These are phyloP conservation scores for Macropus fuliginosus DNA, from an alignment of 2,797 vertebrate genomes.

Conservation along the genomic window DNA sequence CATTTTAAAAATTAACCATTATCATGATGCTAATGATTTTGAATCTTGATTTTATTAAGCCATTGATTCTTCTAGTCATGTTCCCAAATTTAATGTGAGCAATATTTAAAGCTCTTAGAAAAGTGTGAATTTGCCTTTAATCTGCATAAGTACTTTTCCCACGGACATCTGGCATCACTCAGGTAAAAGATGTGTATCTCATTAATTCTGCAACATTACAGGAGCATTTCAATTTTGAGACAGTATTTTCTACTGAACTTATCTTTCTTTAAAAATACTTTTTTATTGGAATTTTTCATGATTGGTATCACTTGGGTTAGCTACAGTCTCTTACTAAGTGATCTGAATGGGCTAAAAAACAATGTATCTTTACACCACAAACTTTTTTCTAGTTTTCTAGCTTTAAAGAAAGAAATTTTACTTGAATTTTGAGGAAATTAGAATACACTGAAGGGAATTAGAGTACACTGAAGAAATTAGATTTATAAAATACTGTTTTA, in stretches of 20 bases:
- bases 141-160: constrained; percentile 38
- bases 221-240: constrained; percentile 67
- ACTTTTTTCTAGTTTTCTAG: neutral
- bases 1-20: neutral
- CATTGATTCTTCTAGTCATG: neutral
- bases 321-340: constrained; percentile 27
- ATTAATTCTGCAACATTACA: constrained; percentile 60
- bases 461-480: neutral
- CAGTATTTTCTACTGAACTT: constrained; percentile 74
- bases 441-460: neutral
- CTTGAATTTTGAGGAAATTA: constrained; percentile 6
- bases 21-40: neutral
- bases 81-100: constrained; percentile 49
- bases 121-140: constrained; percentile 36
- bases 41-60: neutral
- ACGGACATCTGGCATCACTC: constrained; percentile 39
- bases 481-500: neutral
- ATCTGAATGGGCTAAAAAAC: constrained; percentile 23
- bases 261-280: constrained; percentile 60
- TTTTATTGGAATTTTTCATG: constrained; percentile 65
- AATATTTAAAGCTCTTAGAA: constrained; percentile 16
- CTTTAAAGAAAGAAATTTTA: constrained; percentile 1
- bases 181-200: constrained; percentile 70
- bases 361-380: constrained; percentile 13
- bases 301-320: constrained; percentile 60